phyloP scores from a whole-genome alignment of 2,797 vertebrate species.

The Pteropus rufus region DNA sequence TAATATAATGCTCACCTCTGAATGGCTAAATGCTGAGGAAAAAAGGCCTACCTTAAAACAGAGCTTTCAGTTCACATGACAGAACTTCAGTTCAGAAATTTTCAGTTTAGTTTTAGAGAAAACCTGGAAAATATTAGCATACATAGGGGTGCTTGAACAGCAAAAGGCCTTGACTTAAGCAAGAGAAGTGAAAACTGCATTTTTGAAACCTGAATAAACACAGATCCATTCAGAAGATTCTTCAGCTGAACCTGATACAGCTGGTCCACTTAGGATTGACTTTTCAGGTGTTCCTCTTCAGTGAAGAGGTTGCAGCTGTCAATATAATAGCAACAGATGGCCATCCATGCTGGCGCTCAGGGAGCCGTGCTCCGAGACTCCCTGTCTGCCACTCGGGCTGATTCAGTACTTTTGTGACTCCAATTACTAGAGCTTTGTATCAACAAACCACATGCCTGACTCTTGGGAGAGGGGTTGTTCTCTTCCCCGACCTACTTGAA shows the following conservation, averaged over 20 bases:
- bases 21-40: not conserved
- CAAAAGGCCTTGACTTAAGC: not conserved
- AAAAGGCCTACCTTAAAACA: not conserved
- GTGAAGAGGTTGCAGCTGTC: slow-evolving; percentile 53
- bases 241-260: not conserved
- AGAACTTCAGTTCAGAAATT: not conserved
- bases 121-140: not conserved
- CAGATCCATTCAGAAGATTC: not conserved
- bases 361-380: not conserved
- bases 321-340: slow-evolving; percentile 63
- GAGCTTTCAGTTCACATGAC: not conserved
- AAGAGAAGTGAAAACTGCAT: not conserved
- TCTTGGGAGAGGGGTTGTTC: not conserved
- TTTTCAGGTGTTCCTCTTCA: slow-evolving; percentile 41
- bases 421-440: slow-evolving; percentile 47
- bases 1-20: not conserved
- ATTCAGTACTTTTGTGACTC: slow-evolving; percentile 31
- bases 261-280: not conserved
- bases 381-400: not conserved
- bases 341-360: accelerated
- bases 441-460: not conserved
- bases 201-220: not conserved
- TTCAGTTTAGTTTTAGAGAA: not conserved
- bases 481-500: slow-evolving; percentile 51
- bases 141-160: not conserved